phyloP scores from a whole-genome alignment of 2,888 invertebrate species.

The Cephus pulcher region DNA sequence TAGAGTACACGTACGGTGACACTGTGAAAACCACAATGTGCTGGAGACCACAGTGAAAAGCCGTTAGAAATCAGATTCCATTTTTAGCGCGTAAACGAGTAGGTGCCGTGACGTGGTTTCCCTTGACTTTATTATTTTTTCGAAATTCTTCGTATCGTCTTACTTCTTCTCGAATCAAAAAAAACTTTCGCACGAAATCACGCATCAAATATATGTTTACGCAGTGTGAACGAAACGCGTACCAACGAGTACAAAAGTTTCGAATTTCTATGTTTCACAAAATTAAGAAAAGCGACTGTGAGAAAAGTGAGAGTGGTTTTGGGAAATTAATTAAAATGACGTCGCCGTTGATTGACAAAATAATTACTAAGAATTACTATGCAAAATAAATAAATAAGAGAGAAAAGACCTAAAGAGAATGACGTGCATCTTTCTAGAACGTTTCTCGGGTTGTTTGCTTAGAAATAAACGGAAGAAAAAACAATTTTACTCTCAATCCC shows the following conservation, averaged over 20 bases:
- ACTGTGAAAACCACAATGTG: neutral
- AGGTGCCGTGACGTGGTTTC: neutral
- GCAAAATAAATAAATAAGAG: neutral
- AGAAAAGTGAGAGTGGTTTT: neutral
- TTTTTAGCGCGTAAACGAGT: conserved; percentile 29
- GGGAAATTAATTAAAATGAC: neutral
- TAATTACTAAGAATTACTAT: neutral
- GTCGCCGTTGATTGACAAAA: neutral
- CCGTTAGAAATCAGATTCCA: conserved; percentile 58
- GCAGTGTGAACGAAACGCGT: neutral
- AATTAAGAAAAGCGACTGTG: neutral
- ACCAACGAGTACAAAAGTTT: neutral
- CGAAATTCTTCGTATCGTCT: neutral
- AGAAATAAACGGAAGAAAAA: neutral
- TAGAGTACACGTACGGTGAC: neutral
- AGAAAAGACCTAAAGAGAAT: neutral
- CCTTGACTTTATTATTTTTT: neutral
- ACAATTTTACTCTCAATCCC: neutral
- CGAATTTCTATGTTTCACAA: neutral
- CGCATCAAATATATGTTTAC: neutral
- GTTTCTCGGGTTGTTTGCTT: neutral
- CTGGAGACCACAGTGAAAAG: conserved; percentile 41
- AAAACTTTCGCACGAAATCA: neutral
- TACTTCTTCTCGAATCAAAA: neutral
- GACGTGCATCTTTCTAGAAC: neutral